Evolutionary conservation across 2,888 invertebrate species (phyloP).

Genomic region (Agonum fuliginosum): DNA sequence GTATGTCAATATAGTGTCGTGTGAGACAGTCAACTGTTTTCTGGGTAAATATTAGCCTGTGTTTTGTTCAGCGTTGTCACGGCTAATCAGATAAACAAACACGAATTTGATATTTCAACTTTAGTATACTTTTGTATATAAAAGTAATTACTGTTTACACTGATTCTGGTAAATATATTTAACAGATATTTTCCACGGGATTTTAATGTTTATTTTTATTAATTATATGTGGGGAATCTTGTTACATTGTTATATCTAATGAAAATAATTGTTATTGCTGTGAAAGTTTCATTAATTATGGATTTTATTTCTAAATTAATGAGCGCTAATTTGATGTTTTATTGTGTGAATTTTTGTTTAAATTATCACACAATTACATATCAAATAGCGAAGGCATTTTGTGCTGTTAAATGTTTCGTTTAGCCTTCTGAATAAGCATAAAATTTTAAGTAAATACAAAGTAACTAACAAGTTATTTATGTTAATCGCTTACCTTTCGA

Average conservation of each 20-base stretch:
- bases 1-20: no score
- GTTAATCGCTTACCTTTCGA: neutral
- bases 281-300: conserved; percentile 45
- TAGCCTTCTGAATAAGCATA: conserved; percentile 45
- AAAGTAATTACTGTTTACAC: conserved; percentile 36
- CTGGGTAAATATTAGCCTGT: conserved; percentile 21
- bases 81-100: conserved; percentile 20
- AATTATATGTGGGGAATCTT: conserved; percentile 30
- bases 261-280: conserved; percentile 42
- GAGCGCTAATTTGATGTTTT: conserved; percentile 39
- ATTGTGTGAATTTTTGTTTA: conserved; percentile 48
- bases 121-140: neutral
- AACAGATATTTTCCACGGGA: conserved; percentile 10
- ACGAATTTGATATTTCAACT: conserved; percentile 23
- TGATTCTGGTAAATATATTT: conserved; percentile 17
- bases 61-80: conserved; percentile 9
- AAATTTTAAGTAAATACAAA: conserved; percentile 37
- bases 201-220: conserved; percentile 17
- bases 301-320: conserved; percentile 43
- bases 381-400: conserved; percentile 40
- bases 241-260: conserved; percentile 43
- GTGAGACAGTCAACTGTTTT: no score
- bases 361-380: conserved; percentile 49
- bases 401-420: conserved; percentile 46
- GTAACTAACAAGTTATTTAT: conserved; percentile 34